These are phyloP conservation scores for Himalopsyche tibetana DNA, from an alignment of 2,888 invertebrate species.

Conservation along the genomic window DNA sequence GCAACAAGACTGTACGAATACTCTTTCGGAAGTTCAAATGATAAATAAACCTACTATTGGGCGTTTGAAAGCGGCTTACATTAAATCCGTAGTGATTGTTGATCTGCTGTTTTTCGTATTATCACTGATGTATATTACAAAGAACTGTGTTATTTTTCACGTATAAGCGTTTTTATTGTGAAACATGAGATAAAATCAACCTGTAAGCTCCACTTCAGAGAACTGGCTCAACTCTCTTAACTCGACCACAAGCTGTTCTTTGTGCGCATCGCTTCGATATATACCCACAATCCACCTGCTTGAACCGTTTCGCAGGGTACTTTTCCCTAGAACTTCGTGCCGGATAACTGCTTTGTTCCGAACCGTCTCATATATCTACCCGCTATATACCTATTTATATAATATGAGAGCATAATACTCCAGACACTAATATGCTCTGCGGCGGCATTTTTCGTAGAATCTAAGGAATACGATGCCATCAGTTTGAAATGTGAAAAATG, in stretches of 20 bases:
- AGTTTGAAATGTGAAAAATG: background rate
- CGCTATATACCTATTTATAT: background rate
- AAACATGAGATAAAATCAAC: constrained; percentile 11
- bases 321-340: background rate
- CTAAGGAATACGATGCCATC: background rate
- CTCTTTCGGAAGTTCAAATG: too few species aligned
- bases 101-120: too few species aligned
- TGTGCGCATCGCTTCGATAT: constrained; percentile 37
- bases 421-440: constrained; percentile 17
- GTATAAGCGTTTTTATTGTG: background rate
- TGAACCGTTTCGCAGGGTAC: background rate
- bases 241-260: constrained; percentile 35
- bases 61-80: too few species aligned
- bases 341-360: constrained; percentile 33
- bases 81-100: too few species aligned
- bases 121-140: too few species aligned
- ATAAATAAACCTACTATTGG: too few species aligned
- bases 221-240: constrained; percentile 20
- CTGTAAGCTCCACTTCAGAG: constrained; percentile 4
- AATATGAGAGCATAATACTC: background rate
- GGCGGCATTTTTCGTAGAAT: background rate
- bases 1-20: too few species aligned
- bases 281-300: constrained; percentile 23
- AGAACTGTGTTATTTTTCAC: too few species aligned
- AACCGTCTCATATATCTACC: background rate